Percentiles rank a stretch among this genome's conserved stretches.
phyloP scores from a whole-genome alignment of 1,140 invertebrate species.

The Cydia amplana region DNA sequence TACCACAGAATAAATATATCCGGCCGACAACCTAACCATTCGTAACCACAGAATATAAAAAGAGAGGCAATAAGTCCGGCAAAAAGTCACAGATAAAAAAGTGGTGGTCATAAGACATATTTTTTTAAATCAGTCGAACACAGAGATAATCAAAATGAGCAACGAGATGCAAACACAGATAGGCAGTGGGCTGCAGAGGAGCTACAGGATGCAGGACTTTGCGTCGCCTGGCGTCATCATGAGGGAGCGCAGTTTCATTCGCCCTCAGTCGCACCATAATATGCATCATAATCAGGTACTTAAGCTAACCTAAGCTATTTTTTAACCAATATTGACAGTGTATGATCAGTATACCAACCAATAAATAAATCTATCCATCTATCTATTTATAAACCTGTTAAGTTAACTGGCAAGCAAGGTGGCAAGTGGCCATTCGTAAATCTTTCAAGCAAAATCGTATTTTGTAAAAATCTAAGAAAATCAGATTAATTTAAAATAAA shows the following conservation, averaged over 20 bases:
- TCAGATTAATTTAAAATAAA: too few relatives aligned
- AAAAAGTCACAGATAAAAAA: conserved; percentile 39
- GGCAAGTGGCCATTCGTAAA: too few relatives aligned
- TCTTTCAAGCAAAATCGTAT: too few relatives aligned
- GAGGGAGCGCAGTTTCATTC: conserved; percentile 81
- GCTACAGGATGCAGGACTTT: conserved; percentile 78
- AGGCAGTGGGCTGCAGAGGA: conserved; percentile 73
- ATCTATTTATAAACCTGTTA: too few relatives aligned
- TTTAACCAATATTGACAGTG: too few relatives aligned
- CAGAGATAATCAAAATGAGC: conserved; percentile 17
- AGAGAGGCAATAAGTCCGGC: conserved; percentile 42
- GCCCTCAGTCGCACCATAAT: conserved; percentile 80
- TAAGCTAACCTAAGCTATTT: too few relatives aligned
- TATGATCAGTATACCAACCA: too few relatives aligned
- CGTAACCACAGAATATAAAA: conserved; percentile 36
- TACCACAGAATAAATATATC: conserved; percentile 38
- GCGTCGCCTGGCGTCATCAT: conserved; percentile 79
- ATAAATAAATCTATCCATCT: too few relatives aligned
- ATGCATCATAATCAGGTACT: conserved; percentile 80
- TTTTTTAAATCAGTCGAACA: not conserved
- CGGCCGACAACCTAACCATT: not conserved
- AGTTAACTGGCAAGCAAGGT: too few relatives aligned
- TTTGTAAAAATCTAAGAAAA: too few relatives aligned
- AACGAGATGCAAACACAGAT: conserved; percentile 73
- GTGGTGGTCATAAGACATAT: not conserved